Base-by-base conservation (phyloP, 1,140 invertebrate species). In the Caenorhabditis tropicalis region DNA sequence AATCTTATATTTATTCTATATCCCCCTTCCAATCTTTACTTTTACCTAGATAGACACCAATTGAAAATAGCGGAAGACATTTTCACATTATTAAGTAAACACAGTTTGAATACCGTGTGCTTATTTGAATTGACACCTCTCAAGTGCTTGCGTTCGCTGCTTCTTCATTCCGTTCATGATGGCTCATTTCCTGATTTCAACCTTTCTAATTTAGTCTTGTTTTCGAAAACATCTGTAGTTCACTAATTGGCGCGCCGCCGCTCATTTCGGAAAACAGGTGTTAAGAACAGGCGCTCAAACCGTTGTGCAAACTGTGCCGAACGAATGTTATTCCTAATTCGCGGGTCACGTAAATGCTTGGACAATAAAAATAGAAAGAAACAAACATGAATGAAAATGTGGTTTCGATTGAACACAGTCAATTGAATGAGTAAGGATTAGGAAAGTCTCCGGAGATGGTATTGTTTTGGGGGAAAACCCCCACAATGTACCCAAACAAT, bases 11-110 rank as follows among this genome's bases (percentile, higher is more conserved):
- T 80, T 31, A 74, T 84, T 79, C 27, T 39, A 43, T 43, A 80
- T 29, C 36, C 70, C 21, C 80, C 21, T 48, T 10, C 16, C 70
- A 24, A 53, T 80, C 49, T 51, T 84, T 24, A 39, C 29, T 80
- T 58, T 43, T 65, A 46, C 56, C 43, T 48, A 43, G 49, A 56
- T 84, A 27, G 51, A 51, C 51, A 81, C 39, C 48, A 53, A 53
- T 81, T 81, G 48, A 81, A 81, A 81, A 81, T 81, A 33, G 79
- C 79, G 51, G 48, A 53, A 53, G 48, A 33, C 48, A 58, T 29
- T 53, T 81, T 81, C 48, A 36, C 79, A 53, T 51, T 81, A 58
- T 56, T 53, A 53, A 81, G 51, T 53, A 81, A 81, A 81, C 51
- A 53, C 29, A 7, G 10, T 53, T 53, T 24, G 79, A 81, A 43